phyloP scores from a whole-genome alignment of 1,140 invertebrate genomes.

The Trichonephila clavata region DNA sequence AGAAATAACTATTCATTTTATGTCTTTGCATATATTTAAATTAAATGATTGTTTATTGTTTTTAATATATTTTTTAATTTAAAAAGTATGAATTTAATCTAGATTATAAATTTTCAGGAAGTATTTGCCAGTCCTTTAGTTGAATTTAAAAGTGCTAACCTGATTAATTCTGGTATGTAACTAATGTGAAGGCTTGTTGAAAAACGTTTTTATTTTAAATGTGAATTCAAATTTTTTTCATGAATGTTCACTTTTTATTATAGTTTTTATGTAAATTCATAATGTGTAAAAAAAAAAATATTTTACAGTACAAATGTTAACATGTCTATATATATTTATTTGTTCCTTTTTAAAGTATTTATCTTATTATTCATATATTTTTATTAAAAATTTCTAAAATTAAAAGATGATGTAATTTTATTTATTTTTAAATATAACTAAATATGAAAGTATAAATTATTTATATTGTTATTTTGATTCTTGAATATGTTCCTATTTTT shows the following conservation, averaged over 20 bases:
- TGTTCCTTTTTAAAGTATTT: not conserved
- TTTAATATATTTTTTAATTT: too few species aligned
- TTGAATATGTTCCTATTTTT: too few species aligned
- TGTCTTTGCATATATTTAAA: not conserved
- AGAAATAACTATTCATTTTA: not conserved
- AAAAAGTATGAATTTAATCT: not conserved
- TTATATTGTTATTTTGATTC: too few species aligned
- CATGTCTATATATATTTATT: too few species aligned
- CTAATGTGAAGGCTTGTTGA: not conserved
- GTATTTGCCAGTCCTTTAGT: constrained; percentile 88
- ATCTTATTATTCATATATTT: too few species aligned
- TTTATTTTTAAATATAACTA: too few species aligned
- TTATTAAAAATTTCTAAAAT: too few species aligned
- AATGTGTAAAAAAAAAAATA: too few species aligned
- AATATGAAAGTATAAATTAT: too few species aligned
- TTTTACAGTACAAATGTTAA: too few species aligned
- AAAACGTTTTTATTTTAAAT: not conserved
- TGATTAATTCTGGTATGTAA: constrained; percentile 90
- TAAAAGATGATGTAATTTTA: too few species aligned
- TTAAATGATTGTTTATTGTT: not conserved
- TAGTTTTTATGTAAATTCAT: too few species aligned
- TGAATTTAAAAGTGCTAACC: constrained; percentile 94
- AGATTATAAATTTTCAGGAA: constrained; percentile 79
- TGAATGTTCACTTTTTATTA: not conserved
- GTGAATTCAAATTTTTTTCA: not conserved